Percentiles rank a stretch among this genome's conserved stretches.
Evolutionary conservation across 2,797 vertebrate genomes (phyloP).

Genomic region (Sebastes variabilis): DNA sequence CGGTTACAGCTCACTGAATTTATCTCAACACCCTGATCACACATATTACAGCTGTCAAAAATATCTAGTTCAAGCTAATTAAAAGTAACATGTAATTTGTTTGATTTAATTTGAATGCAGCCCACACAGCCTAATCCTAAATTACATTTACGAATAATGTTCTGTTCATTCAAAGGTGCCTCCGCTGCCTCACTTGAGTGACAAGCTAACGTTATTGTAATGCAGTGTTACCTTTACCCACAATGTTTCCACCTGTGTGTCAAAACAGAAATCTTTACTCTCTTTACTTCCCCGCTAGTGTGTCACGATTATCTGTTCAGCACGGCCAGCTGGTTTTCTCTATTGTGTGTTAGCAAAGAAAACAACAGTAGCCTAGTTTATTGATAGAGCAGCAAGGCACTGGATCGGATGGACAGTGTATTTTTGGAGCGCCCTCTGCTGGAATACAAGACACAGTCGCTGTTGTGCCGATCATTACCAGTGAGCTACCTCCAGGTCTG

Average conservation of each 20-base stretch:
- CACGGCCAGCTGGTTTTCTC: background rate
- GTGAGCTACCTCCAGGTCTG: too few relatives aligned
- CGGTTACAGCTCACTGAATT: background rate
- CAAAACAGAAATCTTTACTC: background rate
- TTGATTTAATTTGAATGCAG: background rate
- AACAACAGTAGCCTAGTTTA: background rate
- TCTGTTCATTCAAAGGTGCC: background rate
- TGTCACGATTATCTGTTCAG: background rate
- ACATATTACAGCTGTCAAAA: background rate
- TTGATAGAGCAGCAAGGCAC: background rate
- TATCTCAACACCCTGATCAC: background rate
- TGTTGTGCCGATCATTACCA: background rate
- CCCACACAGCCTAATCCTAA: background rate
- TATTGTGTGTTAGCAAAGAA: background rate
- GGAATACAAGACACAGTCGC: background rate
- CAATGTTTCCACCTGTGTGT: background rate
- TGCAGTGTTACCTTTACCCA: background rate
- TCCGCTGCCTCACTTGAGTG: background rate
- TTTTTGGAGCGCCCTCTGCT: background rate
- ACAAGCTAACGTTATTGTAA: background rate
- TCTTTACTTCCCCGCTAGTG: background rate
- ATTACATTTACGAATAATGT: conserved; percentile 2
- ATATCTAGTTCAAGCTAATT: conserved; percentile 2
- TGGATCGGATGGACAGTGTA: background rate
- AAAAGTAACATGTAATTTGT: conserved; percentile 7